These are phyloP conservation scores for Rhingia rostrata DNA, from an alignment of 2,888 invertebrate genomes.

Conservation along the genomic window DNA sequence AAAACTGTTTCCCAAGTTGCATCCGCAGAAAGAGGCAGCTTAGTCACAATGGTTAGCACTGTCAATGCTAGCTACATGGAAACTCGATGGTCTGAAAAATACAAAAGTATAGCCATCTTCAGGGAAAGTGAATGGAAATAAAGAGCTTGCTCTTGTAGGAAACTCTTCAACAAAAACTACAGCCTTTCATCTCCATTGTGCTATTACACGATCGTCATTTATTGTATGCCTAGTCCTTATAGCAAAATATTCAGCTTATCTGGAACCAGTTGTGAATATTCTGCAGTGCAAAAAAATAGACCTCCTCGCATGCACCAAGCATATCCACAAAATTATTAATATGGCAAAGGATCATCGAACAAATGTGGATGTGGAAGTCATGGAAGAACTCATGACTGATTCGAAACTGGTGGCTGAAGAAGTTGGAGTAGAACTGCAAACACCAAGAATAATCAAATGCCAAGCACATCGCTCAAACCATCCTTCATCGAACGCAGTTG, in stretches of 20 bases:
- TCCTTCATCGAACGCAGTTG: no score
- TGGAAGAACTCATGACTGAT: not conserved
- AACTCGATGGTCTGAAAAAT: slow-evolving; percentile 11
- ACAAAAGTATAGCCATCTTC: slow-evolving; percentile 1
- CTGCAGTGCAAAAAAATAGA: not conserved
- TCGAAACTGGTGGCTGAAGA: not conserved
- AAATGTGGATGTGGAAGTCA: no score
- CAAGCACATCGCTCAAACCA: no score
- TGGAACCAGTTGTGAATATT: not conserved
- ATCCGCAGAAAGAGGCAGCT: no score
- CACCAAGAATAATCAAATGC: no score
- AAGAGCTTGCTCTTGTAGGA: not conserved
- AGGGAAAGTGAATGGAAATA: not conserved
- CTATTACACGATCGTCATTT: no score
- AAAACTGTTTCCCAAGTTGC: no score
- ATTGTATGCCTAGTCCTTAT: not conserved
- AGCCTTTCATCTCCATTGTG: not conserved
- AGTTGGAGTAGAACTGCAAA: no score
- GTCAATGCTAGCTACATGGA: no score
- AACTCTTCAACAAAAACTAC: slow-evolving; percentile 2
- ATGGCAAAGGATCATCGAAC: not conserved
- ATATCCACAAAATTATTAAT: not conserved
- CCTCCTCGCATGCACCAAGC: not conserved
- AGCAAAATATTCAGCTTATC: not conserved
- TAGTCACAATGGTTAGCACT: no score